Percentiles rank a stretch among this genome's conserved stretches.
These are phyloP conservation scores for Saccopteryx leptura DNA, from an alignment of 2,113 vertebrate genomes.

Conservation along the genomic window DNA sequence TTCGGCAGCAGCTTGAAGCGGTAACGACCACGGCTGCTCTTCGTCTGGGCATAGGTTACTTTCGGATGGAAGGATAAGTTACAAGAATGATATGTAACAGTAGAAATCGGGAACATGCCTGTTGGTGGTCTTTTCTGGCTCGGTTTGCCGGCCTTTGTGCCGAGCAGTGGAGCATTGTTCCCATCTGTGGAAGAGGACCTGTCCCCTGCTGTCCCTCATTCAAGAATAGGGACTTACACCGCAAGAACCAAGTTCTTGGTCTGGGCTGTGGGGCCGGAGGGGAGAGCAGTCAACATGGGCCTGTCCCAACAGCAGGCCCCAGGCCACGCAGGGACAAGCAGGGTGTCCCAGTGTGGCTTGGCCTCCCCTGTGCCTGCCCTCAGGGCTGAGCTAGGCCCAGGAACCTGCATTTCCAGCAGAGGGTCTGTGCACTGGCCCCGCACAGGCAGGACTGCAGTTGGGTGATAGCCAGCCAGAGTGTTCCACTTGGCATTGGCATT, in stretches of 20 bases:
- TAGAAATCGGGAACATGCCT: background rate
- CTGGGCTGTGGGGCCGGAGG: background rate
- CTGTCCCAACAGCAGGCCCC: background rate
- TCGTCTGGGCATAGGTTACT: background rate
- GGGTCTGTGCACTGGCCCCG: background rate
- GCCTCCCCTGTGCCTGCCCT: background rate
- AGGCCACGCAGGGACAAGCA: background rate
- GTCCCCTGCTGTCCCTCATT: background rate
- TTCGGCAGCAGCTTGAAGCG: background rate
- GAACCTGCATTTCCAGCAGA: background rate
- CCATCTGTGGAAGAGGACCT: background rate
- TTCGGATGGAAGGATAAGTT: background rate
- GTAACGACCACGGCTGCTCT: background rate
- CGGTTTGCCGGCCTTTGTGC: background rate
- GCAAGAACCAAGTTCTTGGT: background rate
- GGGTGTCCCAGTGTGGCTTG: background rate
- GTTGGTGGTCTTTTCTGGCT: background rate
- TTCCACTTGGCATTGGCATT: background rate
- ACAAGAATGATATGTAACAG: background rate
- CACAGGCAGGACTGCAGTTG: background rate
- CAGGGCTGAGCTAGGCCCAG: background rate
- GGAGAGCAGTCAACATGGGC: no score
- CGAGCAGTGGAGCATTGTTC: background rate
- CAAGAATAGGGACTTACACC: background rate
- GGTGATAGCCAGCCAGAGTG: background rate